Evolutionary conservation across 2,797 vertebrate species (phyloP).

Genomic region (Bradypodion pumilum): DNA sequence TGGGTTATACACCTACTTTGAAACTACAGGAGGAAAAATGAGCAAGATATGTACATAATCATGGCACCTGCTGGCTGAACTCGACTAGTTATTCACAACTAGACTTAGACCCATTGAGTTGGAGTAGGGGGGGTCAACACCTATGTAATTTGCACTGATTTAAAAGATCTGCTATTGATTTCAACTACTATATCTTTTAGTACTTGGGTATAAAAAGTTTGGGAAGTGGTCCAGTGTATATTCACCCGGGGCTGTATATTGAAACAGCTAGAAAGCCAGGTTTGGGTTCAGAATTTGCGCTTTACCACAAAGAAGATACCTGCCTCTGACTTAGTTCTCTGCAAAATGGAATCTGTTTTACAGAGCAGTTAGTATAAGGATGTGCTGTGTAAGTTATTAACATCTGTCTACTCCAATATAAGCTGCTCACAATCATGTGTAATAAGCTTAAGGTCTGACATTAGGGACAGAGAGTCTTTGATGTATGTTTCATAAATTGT

Average conservation of each 20-base stretch:
- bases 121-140: too few relatives aligned
- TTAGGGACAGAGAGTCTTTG: slow-evolving; percentile 26
- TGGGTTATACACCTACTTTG: neutral
- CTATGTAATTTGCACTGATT: neutral
- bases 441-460: slow-evolving; percentile 27
- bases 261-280: neutral
- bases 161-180: too few relatives aligned
- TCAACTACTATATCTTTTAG: neutral
- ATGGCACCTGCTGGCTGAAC: too few relatives aligned
- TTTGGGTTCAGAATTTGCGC: neutral
- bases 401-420: slow-evolving; percentile 13
- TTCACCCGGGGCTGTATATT: too few relatives aligned
- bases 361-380: neutral
- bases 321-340: slow-evolving; percentile 2
- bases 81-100: too few relatives aligned
- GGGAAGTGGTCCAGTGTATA: neutral
- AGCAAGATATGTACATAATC: neutral
- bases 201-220: neutral
- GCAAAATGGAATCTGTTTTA: slow-evolving; percentile 11
- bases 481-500: slow-evolving; percentile 51
- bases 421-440: slow-evolving; percentile 36
- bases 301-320: neutral
- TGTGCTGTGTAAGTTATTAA: slow-evolving; percentile 5
- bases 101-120: too few relatives aligned
- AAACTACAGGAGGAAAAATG: neutral